Percentiles rank a stretch among this genome's conserved stretches.
These are phyloP conservation scores for Fringilla coelebs DNA, from an alignment of 2,797 vertebrate species.

Conservation along the genomic window DNA sequence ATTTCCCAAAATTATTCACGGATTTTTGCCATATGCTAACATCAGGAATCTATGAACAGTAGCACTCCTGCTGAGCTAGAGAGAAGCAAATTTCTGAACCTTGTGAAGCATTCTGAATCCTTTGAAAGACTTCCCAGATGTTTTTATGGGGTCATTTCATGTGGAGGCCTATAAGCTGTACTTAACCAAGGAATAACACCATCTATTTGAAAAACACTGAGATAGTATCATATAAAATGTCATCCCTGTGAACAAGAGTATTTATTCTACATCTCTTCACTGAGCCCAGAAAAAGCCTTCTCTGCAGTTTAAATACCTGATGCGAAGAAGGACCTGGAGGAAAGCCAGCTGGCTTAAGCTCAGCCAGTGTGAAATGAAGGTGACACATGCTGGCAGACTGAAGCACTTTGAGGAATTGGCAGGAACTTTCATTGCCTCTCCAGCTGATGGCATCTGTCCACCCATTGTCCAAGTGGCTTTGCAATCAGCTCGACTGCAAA, in stretches of 20 bases:
- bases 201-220: background rate
- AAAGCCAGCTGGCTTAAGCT: slow-evolving; percentile 28
- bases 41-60: slow-evolving; percentile 9
- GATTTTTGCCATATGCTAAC: background rate
- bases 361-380: background rate
- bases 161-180: background rate
- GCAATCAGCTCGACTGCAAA: background rate
- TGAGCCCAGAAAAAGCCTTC: background rate
- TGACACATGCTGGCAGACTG: slow-evolving; percentile 5
- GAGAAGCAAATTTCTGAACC: slow-evolving; percentile 16
- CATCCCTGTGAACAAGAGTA: background rate
- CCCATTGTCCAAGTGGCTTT: background rate
- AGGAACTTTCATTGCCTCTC: background rate
- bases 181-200: background rate
- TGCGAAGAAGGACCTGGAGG: background rate
- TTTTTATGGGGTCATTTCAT: background rate
- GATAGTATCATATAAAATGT: background rate
- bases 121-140: slow-evolving; percentile 24
- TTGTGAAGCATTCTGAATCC: background rate
- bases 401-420: slow-evolving; percentile 41
- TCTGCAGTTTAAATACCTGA: background rate
- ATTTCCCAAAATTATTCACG: background rate
- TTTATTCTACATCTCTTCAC: background rate
- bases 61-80: background rate
- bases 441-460: slow-evolving; percentile 7